A percentile compares a stretch with the other conserved stretches of the same genome.
These are phyloP conservation scores for Hoplias malabaricus DNA, from an alignment of 2,113 vertebrate species.

Conservation along the genomic window DNA sequence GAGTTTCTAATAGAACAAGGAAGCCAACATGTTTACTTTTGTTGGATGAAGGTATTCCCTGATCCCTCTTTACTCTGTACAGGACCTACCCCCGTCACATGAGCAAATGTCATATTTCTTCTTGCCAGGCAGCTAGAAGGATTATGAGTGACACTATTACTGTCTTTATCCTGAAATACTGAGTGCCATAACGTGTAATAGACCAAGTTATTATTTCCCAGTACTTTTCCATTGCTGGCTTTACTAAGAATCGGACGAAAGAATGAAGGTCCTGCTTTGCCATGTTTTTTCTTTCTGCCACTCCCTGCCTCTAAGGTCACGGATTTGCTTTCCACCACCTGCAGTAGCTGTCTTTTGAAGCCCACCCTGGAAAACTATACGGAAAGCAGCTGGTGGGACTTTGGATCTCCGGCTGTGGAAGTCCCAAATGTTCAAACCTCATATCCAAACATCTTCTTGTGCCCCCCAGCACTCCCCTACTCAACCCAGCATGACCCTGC, in stretches of 20 bases:
- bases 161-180: background rate
- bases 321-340: conserved; percentile 50
- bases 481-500: conserved; percentile 28
- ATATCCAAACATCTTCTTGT: conserved; percentile 56
- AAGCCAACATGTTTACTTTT: conserved; percentile 45
- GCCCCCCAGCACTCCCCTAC: conserved; percentile 27
- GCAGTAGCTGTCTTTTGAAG: conserved; percentile 50
- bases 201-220: background rate
- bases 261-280: conserved; percentile 33
- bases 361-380: conserved; percentile 51
- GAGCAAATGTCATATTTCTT: background rate
- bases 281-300: conserved; percentile 38
- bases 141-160: background rate
- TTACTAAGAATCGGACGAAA: conserved; percentile 30
- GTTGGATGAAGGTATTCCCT: conserved; percentile 46
- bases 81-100: background rate
- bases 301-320: conserved; percentile 51
- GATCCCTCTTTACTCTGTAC: conserved; percentile 25
- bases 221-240: background rate
- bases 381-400: conserved; percentile 54
- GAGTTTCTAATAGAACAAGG: conserved; percentile 28
- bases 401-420: conserved; percentile 45
- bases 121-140: conserved; percentile 6
- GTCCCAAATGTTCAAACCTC: conserved; percentile 59
- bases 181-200: background rate